These are phyloP conservation scores for Neolamprologus ventralis DNA, from an alignment of 2,113 vertebrate species.

Conservation along the genomic window DNA sequence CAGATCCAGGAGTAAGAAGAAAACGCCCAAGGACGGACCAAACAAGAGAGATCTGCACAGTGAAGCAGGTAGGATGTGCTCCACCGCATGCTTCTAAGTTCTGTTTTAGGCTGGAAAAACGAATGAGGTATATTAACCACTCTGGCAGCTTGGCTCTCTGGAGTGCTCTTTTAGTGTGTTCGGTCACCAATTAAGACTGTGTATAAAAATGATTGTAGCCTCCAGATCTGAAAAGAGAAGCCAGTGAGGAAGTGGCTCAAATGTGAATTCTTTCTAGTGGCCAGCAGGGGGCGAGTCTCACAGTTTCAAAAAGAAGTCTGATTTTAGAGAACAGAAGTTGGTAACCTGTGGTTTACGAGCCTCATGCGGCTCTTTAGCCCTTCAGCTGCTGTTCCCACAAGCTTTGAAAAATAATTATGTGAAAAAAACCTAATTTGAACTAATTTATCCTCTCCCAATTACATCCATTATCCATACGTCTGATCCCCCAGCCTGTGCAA, in stretches of 20 bases:
- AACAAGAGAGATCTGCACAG: constrained; percentile 68
- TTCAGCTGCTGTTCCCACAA: background rate
- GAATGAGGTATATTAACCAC: background rate
- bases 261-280: background rate
- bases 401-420: background rate
- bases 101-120: background rate
- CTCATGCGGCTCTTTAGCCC: background rate
- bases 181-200: background rate
- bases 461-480: background rate
- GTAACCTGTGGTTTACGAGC: background rate
- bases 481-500: background rate
- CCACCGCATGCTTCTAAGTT: background rate
- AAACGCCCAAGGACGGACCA: constrained; percentile 71
- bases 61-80: constrained; percentile 69
- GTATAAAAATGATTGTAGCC: background rate
- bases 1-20: constrained; percentile 72
- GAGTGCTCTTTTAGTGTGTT: background rate
- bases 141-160: background rate
- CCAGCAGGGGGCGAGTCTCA: background rate
- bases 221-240: background rate
- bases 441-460: background rate
- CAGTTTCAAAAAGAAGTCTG: background rate
- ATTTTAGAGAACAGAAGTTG: background rate
- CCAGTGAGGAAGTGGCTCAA: background rate
- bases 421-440: background rate